Base-by-base conservation (phyloP, 1,140 invertebrate species). In the Camponotus pennsylvanicus region DNA sequence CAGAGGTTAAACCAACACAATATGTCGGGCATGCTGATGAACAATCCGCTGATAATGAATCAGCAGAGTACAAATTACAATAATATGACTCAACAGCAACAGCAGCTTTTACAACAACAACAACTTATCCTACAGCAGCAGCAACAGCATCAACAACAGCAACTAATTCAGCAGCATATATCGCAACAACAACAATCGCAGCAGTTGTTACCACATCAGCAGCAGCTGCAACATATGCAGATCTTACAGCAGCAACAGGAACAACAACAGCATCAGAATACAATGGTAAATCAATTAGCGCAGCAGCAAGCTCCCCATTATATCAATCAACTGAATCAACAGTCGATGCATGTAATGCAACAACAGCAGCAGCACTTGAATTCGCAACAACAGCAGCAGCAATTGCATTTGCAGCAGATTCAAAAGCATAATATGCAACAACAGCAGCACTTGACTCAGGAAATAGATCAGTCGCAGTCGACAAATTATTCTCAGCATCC, bases 41-140 rank as follows among this genome's bases (percentile, higher is more conserved):
- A 92, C 52, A 95, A 95, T 89, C 92, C 93, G 40, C 85, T 95
- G 92, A 92, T 94, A 40, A 94, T 94, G 93, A 95, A 95, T 93
- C 94, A 95, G 76, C 94, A 94, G 77, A 73, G 82, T 67, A 77
- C 92, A 18, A 94, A 93, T 90, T 94, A 94, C 45, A 91, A 92
- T 52, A 94, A 94, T 73, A 92, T 92, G 86, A 91, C 77, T 32
- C 92, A 92, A 67, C 92, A 92, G n/a, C 91, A 91, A 34, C 91
- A 93, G 49, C 90, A 91, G 80, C 85, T 89, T 76, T 37, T 93
- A 67, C 91, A 93, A 55, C 87, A 93, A 21, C 91, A 92, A 73
- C 93, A 93, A 21, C 89, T 93, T 9, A 91, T 93, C 57, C 73
- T 91, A 13, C 93, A 93, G 21, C 93, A 93, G 69, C 94, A 93